A percentile compares a stretch with the other conserved stretches of the same genome.
Evolutionary conservation across 1,140 invertebrate genomes (phyloP).

Genomic region (Eubasilissa regina): DNA sequence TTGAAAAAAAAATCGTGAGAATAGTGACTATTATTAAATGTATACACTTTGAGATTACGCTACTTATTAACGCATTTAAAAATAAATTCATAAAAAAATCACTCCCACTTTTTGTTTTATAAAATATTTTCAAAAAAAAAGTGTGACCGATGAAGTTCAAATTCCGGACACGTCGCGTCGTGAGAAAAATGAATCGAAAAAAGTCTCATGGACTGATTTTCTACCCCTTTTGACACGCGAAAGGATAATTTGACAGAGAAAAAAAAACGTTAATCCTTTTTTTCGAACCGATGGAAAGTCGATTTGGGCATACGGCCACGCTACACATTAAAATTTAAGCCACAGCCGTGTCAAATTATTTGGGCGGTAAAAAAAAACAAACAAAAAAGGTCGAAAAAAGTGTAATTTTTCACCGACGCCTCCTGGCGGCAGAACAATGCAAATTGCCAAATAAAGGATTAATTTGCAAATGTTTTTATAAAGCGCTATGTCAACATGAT

Average conservation of each 20-base stretch:
- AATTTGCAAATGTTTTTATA: slow-evolving; percentile 12
- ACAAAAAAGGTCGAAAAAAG: slow-evolving; percentile 20
- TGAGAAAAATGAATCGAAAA: slow-evolving; percentile 30
- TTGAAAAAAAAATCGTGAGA: too few species aligned
- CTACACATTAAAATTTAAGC: slow-evolving; percentile 5
- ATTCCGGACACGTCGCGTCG: slow-evolving; percentile 1
- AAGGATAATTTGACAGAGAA: slow-evolving; percentile 27
- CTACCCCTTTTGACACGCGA: slow-evolving; percentile 40
- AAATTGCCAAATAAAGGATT: slow-evolving; percentile 31
- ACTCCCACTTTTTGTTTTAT: too few species aligned
- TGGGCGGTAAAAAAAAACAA: not conserved
- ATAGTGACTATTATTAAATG: too few species aligned
- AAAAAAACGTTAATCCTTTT: slow-evolving; percentile 39
- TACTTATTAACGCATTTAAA: too few species aligned
- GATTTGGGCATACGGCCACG: slow-evolving; percentile 24
- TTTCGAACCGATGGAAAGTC: slow-evolving; percentile 15
- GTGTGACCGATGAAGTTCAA: slow-evolving; percentile 20
- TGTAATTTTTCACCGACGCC: slow-evolving; percentile 1
- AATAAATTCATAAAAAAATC: too few species aligned
- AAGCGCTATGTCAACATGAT: slow-evolving; percentile 15
- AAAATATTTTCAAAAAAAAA: slow-evolving; percentile 8
- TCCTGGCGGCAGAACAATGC: slow-evolving; percentile 21
- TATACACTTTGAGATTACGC: too few species aligned
- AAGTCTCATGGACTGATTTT: slow-evolving; percentile 24
- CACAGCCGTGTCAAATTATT: slow-evolving; percentile 8